These are phyloP conservation scores for Gisinianus flammeolus DNA, from an alignment of 2,888 invertebrate species.

Conservation along the genomic window DNA sequence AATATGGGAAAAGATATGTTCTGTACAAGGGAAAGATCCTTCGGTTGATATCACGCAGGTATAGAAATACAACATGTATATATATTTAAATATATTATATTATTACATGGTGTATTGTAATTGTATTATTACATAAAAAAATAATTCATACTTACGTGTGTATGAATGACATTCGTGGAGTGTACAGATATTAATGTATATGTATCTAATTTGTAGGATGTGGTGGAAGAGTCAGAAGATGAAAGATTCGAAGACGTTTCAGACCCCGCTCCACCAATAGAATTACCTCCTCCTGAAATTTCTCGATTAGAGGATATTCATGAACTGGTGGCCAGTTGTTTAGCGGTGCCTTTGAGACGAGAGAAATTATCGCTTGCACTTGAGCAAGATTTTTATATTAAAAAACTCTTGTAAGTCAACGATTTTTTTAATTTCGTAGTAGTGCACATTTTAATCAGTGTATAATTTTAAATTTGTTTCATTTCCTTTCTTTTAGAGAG, in stretches of 20 bases:
- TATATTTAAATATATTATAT: too few species aligned
- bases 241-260: constrained; percentile 96
- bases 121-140: not conserved
- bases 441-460: too few species aligned
- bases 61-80: constrained; percentile 5
- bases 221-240: constrained; percentile 95
- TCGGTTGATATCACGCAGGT: constrained; percentile 94
- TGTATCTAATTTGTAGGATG: constrained; percentile 66
- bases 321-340: constrained; percentile 85
- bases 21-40: constrained; percentile 99
- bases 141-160: not conserved
- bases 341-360: constrained; percentile 86
- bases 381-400: constrained; percentile 93
- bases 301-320: constrained; percentile 93
- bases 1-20: constrained; percentile 99
- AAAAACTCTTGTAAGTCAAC: constrained; percentile 90
- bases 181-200: not conserved
- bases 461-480: too few species aligned
- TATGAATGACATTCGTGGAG: too few species aligned
- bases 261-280: constrained; percentile 91
- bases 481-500: too few species aligned
- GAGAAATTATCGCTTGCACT: constrained; percentile 93
- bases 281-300: constrained; percentile 93
- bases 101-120: not conserved
- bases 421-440: too few species aligned